phyloP scores from a whole-genome alignment of 2,797 vertebrate species.

The Lycodopsis pacificus region DNA sequence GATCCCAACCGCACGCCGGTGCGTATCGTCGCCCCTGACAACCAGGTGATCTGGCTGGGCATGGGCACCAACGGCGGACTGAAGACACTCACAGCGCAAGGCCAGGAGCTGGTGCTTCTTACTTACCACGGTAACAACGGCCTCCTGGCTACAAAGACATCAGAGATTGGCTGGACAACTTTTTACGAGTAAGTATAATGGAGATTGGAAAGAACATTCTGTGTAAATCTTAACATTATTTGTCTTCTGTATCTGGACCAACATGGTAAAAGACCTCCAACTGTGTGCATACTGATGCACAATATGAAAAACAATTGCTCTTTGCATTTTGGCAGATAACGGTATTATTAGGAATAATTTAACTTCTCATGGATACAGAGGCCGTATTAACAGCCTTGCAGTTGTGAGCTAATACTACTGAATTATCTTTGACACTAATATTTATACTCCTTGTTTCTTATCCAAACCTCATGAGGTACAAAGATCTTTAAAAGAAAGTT shows the following conservation, averaged over 20 bases:
- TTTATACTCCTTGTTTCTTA: neutral
- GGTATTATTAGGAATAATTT: conserved; percentile 7
- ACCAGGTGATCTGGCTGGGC: conserved; percentile 97
- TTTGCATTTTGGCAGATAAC: conserved; percentile 17
- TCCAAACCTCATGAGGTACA: conserved; percentile 6
- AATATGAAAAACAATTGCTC: conserved; percentile 31
- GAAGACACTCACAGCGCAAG: conserved; percentile 95
- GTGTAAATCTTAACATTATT: conserved; percentile 19
- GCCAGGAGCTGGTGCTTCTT: conserved; percentile 93
- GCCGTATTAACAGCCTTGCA: conserved; percentile 8
- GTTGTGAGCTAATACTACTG: neutral
- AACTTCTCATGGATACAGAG: conserved; percentile 16
- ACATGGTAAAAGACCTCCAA: conserved; percentile 20
- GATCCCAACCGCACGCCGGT: conserved; percentile 95
- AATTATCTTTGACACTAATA: neutral
- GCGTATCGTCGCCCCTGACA: conserved; percentile 95
- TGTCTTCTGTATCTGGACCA: conserved; percentile 8
- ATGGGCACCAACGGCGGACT: conserved; percentile 95
- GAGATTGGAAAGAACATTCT: conserved; percentile 12
- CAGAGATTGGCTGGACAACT: conserved; percentile 97
- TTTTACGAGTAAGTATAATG: conserved; percentile 95
- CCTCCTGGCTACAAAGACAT: conserved; percentile 96
- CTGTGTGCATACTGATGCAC: conserved; percentile 37
- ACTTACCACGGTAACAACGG: conserved; percentile 98
- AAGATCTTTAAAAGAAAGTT: neutral